Evolutionary conservation across 2,888 invertebrate species (phyloP).

Genomic region (Calameuta filiformis): DNA sequence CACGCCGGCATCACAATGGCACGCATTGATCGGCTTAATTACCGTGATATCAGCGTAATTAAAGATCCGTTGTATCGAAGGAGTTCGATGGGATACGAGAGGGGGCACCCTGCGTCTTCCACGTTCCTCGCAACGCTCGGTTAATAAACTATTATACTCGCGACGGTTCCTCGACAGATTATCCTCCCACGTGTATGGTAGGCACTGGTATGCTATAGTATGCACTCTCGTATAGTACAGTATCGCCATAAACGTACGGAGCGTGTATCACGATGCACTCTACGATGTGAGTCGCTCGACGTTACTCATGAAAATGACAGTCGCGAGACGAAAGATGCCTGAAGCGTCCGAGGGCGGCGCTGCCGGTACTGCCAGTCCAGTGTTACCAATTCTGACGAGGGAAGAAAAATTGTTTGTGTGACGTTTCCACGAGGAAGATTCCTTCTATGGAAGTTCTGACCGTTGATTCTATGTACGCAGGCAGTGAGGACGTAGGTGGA

Average conservation of each 20-base stretch:
- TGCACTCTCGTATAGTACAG: too few species aligned
- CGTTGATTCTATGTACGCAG: background rate
- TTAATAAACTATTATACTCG: constrained; percentile 50
- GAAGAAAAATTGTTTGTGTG: background rate
- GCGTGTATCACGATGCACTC: background rate
- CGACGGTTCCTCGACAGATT: background rate
- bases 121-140: constrained; percentile 39
- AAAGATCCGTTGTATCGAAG: constrained; percentile 57
- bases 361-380: background rate
- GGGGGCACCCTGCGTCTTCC: constrained; percentile 33
- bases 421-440: background rate
- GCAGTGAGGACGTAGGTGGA: background rate
- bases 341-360: background rate
- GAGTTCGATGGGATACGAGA: background rate
- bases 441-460: background rate
- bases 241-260: background rate
- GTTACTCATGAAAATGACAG: background rate
- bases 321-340: background rate
- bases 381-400: background rate
- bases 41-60: constrained; percentile 64
- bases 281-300: background rate
- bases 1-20: constrained; percentile 46
- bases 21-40: constrained; percentile 62
- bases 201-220: background rate
- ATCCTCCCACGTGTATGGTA: background rate